Conservation (phyloP, 2,113 vertebrate genomes). For the Mesocricetus auratus region DNA sequence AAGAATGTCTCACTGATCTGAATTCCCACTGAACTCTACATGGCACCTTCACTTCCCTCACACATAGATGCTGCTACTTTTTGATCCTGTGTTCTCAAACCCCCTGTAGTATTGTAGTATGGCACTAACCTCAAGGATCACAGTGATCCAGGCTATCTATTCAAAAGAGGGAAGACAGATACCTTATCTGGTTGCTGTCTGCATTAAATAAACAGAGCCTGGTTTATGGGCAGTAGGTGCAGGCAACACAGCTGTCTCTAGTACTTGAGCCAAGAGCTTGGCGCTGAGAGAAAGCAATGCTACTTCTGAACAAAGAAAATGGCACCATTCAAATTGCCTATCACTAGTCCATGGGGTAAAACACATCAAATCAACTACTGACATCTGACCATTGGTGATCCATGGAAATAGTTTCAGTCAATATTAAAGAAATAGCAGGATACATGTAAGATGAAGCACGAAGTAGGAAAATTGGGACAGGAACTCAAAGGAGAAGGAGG, state of each 20-base stretch:
- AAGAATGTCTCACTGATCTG: fast-evolving
- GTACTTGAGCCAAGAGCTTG: neutral
- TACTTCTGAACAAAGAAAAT: neutral
- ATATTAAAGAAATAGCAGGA: neutral
- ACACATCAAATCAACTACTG: neutral
- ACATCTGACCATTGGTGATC: neutral
- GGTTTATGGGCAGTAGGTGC: neutral
- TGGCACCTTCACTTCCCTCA: fast-evolving
- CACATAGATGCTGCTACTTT: fast-evolving
- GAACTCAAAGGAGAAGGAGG: neutral
- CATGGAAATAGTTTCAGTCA: neutral
- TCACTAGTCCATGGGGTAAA: neutral
- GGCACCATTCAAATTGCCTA: neutral
- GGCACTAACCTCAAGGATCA: no score
- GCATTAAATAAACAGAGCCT: neutral
- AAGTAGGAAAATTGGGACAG: neutral
- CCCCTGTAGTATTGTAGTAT: neutral
- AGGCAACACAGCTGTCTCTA: neutral
- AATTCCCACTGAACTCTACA: fast-evolving
- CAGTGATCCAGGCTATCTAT: neutral
- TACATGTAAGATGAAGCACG: no score
- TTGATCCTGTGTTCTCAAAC: fast-evolving
- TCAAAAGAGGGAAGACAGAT: neutral
- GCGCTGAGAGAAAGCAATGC: neutral
- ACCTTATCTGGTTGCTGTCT: neutral